Evolutionary conservation across 2,797 vertebrate genomes (phyloP), one percentile per base, ranked within the genome.

Genomic region (Echeneis naucrates): DNA sequence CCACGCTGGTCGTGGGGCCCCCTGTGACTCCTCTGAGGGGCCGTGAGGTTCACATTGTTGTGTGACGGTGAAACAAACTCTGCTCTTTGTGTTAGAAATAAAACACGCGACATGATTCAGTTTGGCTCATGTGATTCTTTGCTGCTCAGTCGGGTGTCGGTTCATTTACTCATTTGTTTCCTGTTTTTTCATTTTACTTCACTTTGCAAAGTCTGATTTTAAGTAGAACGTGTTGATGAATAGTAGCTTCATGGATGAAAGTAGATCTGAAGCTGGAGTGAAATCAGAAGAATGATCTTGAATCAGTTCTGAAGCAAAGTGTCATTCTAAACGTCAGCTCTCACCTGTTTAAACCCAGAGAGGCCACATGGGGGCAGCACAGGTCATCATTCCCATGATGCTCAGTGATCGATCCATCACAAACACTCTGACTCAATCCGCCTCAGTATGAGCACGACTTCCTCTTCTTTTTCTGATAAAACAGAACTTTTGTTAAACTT

Each of bases 1-100:
- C 84, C 85, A 81, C 84, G 95, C 96, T 95, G 96, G 95, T 87
- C 94, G 88, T 87, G 88, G 90, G 75, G 88, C 92, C 68, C 74
- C 45, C 48, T 3, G 6, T 0, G 48, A 48, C 59, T 58, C 58
- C 38, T n/a, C 38, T 11, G 2, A 8, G 21, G n/a, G 26, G 26
- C 38, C 50, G 3, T 70, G 21, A 58, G 4, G 24, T 58, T 40
- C 23, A 16, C 9, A 23, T 23, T n/a, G 16, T 21, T 24, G 48
- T 50, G 44, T 35, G 57, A 52, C 50, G n/a, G 19, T 37, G 16
- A 19, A 14, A 42, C 14, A n/a, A n/a, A n/a, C 42, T 64, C 14
- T 50, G 52, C 47, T 65, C 67, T 65, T 56, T 70, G 52, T 80
- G 53, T 54, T 21, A 67, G 30, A 72, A 89, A 90, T 88, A 87